Evolutionary conservation across 2,113 vertebrate species (phyloP), one percentile per base, ranked within the genome.

Genomic region (Elanoides forficatus): DNA sequence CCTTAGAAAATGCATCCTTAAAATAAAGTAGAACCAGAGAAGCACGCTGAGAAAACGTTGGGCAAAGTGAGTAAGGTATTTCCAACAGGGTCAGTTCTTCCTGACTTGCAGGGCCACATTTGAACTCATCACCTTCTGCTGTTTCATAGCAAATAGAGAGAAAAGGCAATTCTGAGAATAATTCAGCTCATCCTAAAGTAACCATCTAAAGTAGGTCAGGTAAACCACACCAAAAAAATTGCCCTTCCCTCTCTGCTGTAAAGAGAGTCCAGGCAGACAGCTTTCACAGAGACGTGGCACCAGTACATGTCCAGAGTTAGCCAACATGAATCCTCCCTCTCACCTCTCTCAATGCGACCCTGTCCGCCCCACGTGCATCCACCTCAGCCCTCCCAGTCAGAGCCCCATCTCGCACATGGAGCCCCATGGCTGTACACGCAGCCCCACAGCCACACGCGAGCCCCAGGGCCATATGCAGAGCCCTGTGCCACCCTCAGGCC

Each of bases 281-380:
- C 17, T 43, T 30, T n/a, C 47, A 65, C 1, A 2, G 32, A 25
- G 25, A 15, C 0, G 1, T 2, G 52, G 38, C 75, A 19, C 26
- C 0, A 0, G 15, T 2, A 10, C 3, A 2, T 0, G 22, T 3
- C 9, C 70, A 2, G 42, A 16, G 48, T 14, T 3, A 29, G 36
- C 38, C 0, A 0, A 15, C n/a, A 6, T 0, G 2, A 52, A 15
- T 3, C 26, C 34, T 48, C 9, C 34, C 48, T 23, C 6, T 11
- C 30, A 0, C 22, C 34, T 3, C 15, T 21, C 27, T 32, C 1
- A 0, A 2, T 1, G 11, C 16, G 47, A 43, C 60, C 16, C 13
- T 1, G 30, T 22, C 48, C 27, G 7, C 3, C 17, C 2, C 6
- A 0, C 1, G 0, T 1, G 7, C 26, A 2, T 3, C 19, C 42